Evolutionary conservation across 2,888 invertebrate genomes (phyloP).

Genomic region (Cryptus viduatorius): DNA sequence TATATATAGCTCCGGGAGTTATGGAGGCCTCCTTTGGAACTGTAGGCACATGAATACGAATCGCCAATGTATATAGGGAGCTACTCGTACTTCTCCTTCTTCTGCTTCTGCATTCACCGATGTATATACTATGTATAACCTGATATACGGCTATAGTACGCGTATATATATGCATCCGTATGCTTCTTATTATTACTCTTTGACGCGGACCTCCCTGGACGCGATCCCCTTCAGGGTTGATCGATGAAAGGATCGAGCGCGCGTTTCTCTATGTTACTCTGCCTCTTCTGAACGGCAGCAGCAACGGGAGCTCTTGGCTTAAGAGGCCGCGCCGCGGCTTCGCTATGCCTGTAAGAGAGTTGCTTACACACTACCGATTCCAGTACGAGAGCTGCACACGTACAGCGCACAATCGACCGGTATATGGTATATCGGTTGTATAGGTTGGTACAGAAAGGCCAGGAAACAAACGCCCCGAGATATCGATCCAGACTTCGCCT

Average conservation of each 20-base stretch:
- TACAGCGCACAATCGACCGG: conserved; percentile 12
- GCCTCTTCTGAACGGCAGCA: conserved; percentile 27
- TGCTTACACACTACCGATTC: conserved; percentile 40
- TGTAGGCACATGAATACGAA: conserved; percentile 59
- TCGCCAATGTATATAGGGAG: conserved; percentile 57
- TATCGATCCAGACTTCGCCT: conserved; percentile 80
- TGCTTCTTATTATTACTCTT: conserved; percentile 61
- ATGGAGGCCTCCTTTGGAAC: conserved; percentile 52
- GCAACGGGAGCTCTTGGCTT: conserved; percentile 51
- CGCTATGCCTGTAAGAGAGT: conserved; percentile 27
- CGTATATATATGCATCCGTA: background rate
- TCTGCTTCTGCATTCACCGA: conserved; percentile 43
- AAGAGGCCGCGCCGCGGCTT: conserved; percentile 24
- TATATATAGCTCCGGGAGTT: conserved; percentile 37
- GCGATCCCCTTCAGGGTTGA: conserved; percentile 63
- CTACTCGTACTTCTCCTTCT: conserved; percentile 52
- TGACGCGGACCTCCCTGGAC: conserved; percentile 66
- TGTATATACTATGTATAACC: conserved; percentile 8
- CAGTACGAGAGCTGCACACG: conserved; percentile 25
- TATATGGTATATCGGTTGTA: background rate
- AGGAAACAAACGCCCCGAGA: conserved; percentile 75
- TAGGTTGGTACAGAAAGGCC: conserved; percentile 42
- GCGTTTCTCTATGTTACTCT: conserved; percentile 27
- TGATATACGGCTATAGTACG: conserved; percentile 22
- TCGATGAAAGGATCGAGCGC: conserved; percentile 65